Base-by-base conservation (phyloP, 2,797 vertebrate species). In the Hafferia zeledoni region DNA sequence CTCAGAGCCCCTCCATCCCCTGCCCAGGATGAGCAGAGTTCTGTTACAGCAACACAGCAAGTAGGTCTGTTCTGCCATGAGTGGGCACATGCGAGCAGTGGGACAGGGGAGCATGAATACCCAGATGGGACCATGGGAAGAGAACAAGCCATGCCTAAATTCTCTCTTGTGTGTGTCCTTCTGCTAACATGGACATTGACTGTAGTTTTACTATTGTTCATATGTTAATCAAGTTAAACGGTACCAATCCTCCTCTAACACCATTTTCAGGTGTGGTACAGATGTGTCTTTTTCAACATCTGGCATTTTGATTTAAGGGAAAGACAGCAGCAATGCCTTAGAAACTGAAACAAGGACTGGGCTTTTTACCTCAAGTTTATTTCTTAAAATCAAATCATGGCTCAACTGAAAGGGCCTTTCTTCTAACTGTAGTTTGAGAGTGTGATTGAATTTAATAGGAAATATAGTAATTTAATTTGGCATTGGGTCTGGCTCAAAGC, bases 391-490 rank as follows among this genome's bases (percentile, higher is more conserved):
- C n/a, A 89, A 78, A 55, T 68, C 10, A 69, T 27, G 19, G 59
- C 82, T 79, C 67, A 86, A 25, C 65, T 81, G 83, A 90, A 96
- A 84, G 76, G 47, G 30, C 46, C 50, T 83, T 96, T 94, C 95
- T 96, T 59, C 81, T 90, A 90, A 77, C 59, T 84, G 67, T n/a
- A 72, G 33, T 49, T 79, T 37, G 8, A 7, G 19, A 72, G 9
- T 61, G 9, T 46, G 27, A 61, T 8, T 65, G 46, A 89, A 75
- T 74, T 35, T 14, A 68, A 13, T 30, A 17, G 31, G 23, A 79
- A 81, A 16, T 59, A 31, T 33, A 55, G 14, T 86, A 4, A 59
- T 57, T 69, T 65, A 50, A 47, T 59, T 76, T 69, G 16, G 9
- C 30, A 31, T 23, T 0, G 0, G 2, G 13, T 70, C 56, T 83